Percentiles rank a stretch among this genome's conserved stretches.
phyloP scores from a whole-genome alignment of 2,888 invertebrate species.

The Lissocephala sabroskyi region DNA sequence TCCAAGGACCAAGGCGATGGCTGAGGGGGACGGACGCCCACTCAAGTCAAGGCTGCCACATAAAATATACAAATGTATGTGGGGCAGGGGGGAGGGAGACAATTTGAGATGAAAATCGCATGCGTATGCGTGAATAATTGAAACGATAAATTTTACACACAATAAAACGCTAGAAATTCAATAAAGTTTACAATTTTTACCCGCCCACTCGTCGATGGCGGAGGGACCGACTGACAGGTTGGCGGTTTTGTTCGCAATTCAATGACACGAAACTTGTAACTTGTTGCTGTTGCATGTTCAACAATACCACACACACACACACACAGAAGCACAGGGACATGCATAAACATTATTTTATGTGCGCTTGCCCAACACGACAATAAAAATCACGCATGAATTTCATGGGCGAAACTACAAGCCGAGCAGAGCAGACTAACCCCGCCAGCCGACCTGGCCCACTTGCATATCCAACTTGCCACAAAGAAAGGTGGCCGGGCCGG shows the following conservation, averaged over 20 bases:
- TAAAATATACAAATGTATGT: slow-evolving; percentile 27
- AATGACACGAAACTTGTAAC: slow-evolving; percentile 34
- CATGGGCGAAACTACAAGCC: slow-evolving; percentile 26
- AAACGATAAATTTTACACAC: slow-evolving; percentile 58
- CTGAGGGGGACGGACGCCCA: too few species aligned
- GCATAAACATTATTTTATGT: slow-evolving; percentile 55
- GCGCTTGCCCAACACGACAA: slow-evolving; percentile 51
- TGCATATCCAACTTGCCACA: slow-evolving; percentile 32
- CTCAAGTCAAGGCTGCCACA: slow-evolving; percentile 33
- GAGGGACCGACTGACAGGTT: too few species aligned
- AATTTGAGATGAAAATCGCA: slow-evolving; percentile 27
- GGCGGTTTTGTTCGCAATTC: slow-evolving; percentile 12
- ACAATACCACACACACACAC: slow-evolving; percentile 13
- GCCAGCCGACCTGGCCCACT: slow-evolving; percentile 14
- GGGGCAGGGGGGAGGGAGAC: slow-evolving; percentile 14
- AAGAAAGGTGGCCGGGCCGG: slow-evolving; percentile 17
- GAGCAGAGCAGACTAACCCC: slow-evolving; percentile 14
- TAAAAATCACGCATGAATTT: slow-evolving; percentile 60
- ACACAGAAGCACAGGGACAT: slow-evolving; percentile 22
- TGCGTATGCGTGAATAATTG: slow-evolving; percentile 41
- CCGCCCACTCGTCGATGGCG: slow-evolving; percentile 10
- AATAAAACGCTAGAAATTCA: slow-evolving; percentile 54
- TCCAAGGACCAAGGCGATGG: slow-evolving; percentile 13
- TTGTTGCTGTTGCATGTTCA: slow-evolving; percentile 14
- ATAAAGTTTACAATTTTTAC: slow-evolving; percentile 49